Conservation (phyloP, 2,888 invertebrate genomes). For the Patella depressa region DNA sequence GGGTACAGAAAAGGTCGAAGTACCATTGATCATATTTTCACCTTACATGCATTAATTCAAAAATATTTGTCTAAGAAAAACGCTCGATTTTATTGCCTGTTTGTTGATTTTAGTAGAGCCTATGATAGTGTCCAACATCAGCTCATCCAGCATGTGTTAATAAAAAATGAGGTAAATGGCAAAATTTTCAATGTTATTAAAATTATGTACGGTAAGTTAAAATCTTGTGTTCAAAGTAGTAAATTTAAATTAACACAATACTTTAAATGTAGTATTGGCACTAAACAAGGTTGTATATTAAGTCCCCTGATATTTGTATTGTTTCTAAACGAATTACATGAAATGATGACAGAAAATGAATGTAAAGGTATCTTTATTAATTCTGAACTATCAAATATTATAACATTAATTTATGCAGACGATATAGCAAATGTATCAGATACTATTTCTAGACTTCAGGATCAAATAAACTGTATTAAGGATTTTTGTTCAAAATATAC, state of each 20-base stretch:
- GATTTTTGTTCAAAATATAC: background rate
- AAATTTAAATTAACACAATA: constrained; percentile 7
- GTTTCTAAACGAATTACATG: constrained; percentile 19
- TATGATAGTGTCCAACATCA: constrained; percentile 10
- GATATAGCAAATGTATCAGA: constrained; percentile 19
- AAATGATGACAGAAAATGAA: background rate
- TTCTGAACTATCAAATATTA: constrained; percentile 15
- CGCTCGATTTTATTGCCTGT: background rate
- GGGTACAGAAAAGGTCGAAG: background rate
- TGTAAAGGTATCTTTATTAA: constrained; percentile 15
- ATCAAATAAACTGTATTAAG: constrained; percentile 13
- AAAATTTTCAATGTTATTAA: constrained; percentile 7
- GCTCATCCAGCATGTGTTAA: background rate
- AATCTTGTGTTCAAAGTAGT: constrained; percentile 5
- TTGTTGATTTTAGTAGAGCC: background rate
- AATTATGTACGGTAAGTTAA: constrained; percentile 4
- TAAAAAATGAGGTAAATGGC: constrained; percentile 5
- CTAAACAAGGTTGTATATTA: constrained; percentile 19
- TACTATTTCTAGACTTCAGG: constrained; percentile 12
- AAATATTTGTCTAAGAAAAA: background rate
- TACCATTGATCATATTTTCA: background rate
- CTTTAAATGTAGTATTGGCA: constrained; percentile 19
- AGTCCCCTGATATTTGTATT: constrained; percentile 5
- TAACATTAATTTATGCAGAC: constrained; percentile 22
- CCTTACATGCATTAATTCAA: background rate